Percentiles rank a stretch among this genome's conserved stretches.
Evolutionary conservation across 2,113 vertebrate species (phyloP).

Genomic region (Dasyprocta punctata): DNA sequence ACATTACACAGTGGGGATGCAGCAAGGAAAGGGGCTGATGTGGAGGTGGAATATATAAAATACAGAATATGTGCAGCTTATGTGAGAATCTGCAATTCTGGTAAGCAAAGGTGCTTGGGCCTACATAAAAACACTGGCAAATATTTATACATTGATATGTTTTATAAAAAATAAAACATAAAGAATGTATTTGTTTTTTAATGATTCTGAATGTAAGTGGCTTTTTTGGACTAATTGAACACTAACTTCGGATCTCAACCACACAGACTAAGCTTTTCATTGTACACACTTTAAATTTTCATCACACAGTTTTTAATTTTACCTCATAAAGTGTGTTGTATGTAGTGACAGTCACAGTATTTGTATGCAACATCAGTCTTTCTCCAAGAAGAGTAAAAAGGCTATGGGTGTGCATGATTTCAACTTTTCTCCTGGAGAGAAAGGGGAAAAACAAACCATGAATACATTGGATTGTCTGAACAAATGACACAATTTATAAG

Average conservation of each 20-base stretch:
- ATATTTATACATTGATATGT: not conserved
- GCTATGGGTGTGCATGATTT: constrained; percentile 99
- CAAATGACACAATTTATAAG: not conserved
- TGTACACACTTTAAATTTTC: not conserved
- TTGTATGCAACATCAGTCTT: constrained; percentile 95
- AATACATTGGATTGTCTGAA: not conserved
- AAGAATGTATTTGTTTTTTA: not conserved
- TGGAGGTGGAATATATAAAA: not conserved
- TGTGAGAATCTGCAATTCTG: not conserved
- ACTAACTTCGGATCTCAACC: not conserved
- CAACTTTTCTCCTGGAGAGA: constrained; percentile 93
- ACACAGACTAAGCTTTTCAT: not conserved
- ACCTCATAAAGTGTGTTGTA: constrained; percentile 99
- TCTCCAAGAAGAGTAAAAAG: constrained; percentile 98
- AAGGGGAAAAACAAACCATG: constrained; percentile 6
- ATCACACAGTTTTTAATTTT: constrained; percentile 38
- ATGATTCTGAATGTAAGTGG: not conserved
- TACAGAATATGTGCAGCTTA: not conserved
- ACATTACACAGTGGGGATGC: not conserved
- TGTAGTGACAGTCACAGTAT: constrained; percentile 94
- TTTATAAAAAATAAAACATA: constrained; percentile 11
- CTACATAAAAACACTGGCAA: not conserved
- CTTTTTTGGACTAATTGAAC: not conserved
- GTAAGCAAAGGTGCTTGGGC: not conserved
- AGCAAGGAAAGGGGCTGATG: not conserved